phyloP scores from a whole-genome alignment of 2,888 invertebrate species.

The Folsomia manolachei region DNA sequence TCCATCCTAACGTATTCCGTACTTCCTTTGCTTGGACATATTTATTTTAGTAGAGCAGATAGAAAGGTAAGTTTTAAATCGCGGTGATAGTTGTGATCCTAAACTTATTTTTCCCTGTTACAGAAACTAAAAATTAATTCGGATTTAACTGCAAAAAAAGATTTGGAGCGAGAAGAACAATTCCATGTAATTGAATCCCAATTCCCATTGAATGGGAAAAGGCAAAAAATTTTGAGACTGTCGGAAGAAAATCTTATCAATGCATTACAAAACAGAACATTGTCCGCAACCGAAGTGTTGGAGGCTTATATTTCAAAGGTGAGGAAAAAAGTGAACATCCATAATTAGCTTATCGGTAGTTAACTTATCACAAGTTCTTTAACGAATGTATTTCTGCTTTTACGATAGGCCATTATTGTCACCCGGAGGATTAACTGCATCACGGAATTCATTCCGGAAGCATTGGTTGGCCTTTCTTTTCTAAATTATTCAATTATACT shows the following conservation, averaged over 20 bases:
- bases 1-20: not conserved
- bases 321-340: too few species aligned
- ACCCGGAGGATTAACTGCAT: not conserved
- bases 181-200: conserved; percentile 19
- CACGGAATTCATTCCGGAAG: not conserved
- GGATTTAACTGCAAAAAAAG: conserved; percentile 24
- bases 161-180: conserved; percentile 25
- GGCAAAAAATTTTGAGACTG: conserved; percentile 22
- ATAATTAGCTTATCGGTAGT: too few species aligned
- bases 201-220: conserved; percentile 11
- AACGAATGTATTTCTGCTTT: too few species aligned
- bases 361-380: too few species aligned
- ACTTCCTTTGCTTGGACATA: not conserved
- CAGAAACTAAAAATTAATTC: not conserved
- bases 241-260: conserved; percentile 26
- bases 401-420: not conserved
- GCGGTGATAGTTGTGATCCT: too few species aligned
- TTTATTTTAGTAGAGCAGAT: not conserved
- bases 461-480: not conserved
- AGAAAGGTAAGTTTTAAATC: not conserved
- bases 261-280: conserved; percentile 23
- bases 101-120: too few species aligned
- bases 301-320: conserved; percentile 32
- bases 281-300: conserved; percentile 29
- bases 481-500: too few species aligned